phyloP scores from a whole-genome alignment of 37 sponge, comb jelly and placozoan species.

The Chondrosia reniformis region DNA sequence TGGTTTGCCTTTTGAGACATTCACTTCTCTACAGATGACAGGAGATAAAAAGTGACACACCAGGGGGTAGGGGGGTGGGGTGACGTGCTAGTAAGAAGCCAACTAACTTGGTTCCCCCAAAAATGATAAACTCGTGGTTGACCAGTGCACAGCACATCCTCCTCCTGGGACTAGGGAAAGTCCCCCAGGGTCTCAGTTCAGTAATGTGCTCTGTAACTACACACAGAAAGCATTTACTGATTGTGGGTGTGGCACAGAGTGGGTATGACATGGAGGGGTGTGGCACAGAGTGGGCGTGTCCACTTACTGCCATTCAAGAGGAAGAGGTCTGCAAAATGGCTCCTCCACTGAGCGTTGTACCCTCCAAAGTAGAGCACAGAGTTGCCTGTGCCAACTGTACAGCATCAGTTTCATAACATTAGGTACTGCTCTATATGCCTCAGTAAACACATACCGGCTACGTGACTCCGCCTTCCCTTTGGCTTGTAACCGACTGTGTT shows the following conservation, averaged over 20 bases:
- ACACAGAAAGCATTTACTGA: background rate
- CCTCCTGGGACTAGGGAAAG: background rate
- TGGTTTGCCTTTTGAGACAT: too few relatives aligned
- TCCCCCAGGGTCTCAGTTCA: background rate
- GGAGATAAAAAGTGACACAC: background rate
- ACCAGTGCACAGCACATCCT: background rate
- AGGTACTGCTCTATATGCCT: background rate
- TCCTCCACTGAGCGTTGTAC: background rate
- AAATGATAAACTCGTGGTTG: background rate
- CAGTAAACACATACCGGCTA: background rate
- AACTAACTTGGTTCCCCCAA: background rate
- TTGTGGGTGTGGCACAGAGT: too few relatives aligned
- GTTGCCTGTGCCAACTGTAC: background rate
- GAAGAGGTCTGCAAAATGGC: background rate
- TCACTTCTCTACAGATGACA: background rate
- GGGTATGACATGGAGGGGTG: too few relatives aligned
- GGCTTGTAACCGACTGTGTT: background rate
- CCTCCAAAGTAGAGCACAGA: background rate
- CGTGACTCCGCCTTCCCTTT: background rate
- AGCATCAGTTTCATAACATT: background rate
- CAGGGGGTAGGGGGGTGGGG: background rate
- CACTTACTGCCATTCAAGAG: background rate
- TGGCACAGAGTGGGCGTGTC: too few relatives aligned
- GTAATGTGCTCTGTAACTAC: background rate
- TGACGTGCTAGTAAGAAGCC: background rate